Conservation (phyloP, 1,140 invertebrate genomes). For the Drosophila pruinosa region DNA sequence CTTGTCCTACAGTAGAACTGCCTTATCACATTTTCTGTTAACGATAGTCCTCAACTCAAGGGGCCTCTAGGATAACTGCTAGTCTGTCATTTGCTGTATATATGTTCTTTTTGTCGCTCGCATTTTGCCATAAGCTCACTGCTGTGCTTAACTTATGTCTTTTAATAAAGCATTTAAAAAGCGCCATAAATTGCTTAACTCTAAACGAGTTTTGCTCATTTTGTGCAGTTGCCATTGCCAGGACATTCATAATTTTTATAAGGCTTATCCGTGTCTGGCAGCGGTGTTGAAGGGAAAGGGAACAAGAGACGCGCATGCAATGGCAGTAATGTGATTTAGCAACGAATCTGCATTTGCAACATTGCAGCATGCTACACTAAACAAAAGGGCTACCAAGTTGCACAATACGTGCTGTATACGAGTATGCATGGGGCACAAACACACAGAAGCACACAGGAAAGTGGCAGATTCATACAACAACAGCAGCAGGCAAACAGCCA, state of each 20-base stretch:
- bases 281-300: neutral
- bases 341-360: conserved; percentile 29
- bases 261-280: conserved; percentile 4
- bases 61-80: neutral
- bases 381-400: conserved; percentile 8
- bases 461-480: neutral
- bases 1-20: no score
- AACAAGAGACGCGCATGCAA: neutral
- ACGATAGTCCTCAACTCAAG: neutral
- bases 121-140: conserved; percentile 56
- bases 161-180: conserved; percentile 77
- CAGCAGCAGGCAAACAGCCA: neutral
- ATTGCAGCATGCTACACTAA: neutral
- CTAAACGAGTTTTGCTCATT: conserved; percentile 60
- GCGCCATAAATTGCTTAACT: conserved; percentile 70
- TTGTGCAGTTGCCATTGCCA: conserved; percentile 36
- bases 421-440: neutral
- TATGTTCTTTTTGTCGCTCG: conserved; percentile 18
- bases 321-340: conserved; percentile 22
- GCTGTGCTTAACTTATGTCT: conserved; percentile 54
- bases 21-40: neutral
- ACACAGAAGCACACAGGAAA: neutral
- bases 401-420: neutral
- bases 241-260: conserved; percentile 41
- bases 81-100: neutral